These are phyloP conservation scores for Drosophila gunungcola DNA, from an alignment of 1,140 invertebrate genomes.

Conservation along the genomic window DNA sequence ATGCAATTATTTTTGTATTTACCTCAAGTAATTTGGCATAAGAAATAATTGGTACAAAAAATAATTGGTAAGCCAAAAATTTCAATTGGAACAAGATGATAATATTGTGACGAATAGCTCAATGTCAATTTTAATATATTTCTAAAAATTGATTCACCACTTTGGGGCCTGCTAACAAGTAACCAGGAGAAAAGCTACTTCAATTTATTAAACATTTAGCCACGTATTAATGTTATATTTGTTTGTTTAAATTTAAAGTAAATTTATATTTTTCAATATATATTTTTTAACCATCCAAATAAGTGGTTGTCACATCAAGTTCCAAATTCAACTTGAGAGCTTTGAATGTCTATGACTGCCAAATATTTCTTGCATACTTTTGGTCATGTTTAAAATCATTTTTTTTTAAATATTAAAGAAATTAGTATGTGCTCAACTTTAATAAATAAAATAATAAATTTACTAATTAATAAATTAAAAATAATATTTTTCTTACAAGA, in stretches of 20 bases:
- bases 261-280: no score
- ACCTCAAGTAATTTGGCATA: not conserved
- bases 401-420: no score
- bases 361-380: constrained; percentile 33
- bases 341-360: not conserved
- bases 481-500: no score
- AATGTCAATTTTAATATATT: not conserved
- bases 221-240: no score
- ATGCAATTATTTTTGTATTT: constrained; percentile 19
- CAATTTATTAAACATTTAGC: no score
- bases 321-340: not conserved
- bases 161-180: no score
- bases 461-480: no score
- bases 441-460: no score
- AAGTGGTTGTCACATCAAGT: not conserved
- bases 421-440: no score
- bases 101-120: not conserved
- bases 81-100: not conserved
- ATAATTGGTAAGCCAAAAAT: constrained; percentile 8
- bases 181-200: no score
- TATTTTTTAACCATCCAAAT: no score
- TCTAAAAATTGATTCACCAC: not conserved
- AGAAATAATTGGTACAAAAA: not conserved
- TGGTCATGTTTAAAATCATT: not conserved
- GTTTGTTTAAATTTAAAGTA: no score